These are phyloP conservation scores for Lasioglossum leucozonium DNA, from an alignment of 2,888 invertebrate genomes.

Conservation along the genomic window DNA sequence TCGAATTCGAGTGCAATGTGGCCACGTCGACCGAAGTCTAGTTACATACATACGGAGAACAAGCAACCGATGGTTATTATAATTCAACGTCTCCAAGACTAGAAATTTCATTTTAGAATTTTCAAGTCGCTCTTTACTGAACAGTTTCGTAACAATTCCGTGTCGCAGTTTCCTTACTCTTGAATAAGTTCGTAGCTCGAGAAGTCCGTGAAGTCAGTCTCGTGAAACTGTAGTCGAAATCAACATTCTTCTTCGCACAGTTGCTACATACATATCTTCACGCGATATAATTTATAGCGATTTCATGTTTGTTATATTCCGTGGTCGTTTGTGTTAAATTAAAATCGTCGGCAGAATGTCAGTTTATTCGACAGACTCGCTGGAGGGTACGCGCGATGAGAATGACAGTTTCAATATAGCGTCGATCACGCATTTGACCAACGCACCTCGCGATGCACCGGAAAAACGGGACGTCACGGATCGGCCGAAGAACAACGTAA, in stretches of 20 bases:
- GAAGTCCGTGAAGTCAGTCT: slow-evolving; percentile 29
- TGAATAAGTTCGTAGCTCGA: background rate
- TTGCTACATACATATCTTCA: background rate
- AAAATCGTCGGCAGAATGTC: slow-evolving; percentile 71
- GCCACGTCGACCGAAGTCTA: no score
- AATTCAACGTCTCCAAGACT: background rate
- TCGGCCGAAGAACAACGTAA: slow-evolving; percentile 35
- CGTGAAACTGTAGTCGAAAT: slow-evolving; percentile 1
- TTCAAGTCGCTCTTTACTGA: background rate
- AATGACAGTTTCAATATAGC: slow-evolving; percentile 22
- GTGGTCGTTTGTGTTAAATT: slow-evolving; percentile 21
- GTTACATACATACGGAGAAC: no score
- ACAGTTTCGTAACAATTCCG: background rate
- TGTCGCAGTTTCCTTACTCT: background rate
- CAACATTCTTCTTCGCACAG: slow-evolving; percentile 5
- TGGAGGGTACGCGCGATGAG: slow-evolving; percentile 63
- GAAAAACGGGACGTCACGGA: slow-evolving; percentile 36
- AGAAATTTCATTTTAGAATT: background rate
- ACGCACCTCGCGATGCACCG: background rate
- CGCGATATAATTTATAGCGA: background rate
- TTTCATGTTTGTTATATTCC: background rate
- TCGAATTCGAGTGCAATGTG: background rate
- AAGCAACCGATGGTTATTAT: no score
- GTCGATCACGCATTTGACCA: background rate
- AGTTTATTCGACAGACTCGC: slow-evolving; percentile 75